Evolutionary conservation across 2,888 invertebrate genomes (phyloP).

Genomic region (Ypsolopha scabrella): DNA sequence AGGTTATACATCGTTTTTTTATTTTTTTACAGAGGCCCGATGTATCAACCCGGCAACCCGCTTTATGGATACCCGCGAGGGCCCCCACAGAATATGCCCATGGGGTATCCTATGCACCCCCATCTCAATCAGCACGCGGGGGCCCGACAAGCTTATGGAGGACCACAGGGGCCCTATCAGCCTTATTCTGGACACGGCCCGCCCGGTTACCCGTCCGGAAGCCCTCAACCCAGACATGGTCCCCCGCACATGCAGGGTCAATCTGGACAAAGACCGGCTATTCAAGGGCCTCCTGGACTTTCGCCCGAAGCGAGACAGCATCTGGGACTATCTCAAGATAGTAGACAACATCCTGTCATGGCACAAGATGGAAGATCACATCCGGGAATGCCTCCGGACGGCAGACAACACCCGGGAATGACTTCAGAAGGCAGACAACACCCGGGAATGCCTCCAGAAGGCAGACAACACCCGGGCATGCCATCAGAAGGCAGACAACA

Average conservation of each 20-base stretch:
- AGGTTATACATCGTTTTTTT: background rate
- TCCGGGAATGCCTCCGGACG: background rate
- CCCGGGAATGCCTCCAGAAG: background rate
- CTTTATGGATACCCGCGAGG: slow-evolving; percentile 34
- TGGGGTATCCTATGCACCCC: slow-evolving; percentile 25
- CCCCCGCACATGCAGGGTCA: no score
- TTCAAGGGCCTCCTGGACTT: background rate
- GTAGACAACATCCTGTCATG: no score
- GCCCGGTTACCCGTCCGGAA: background rate
- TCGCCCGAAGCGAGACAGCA: no score
- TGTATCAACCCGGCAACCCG: slow-evolving; percentile 37
- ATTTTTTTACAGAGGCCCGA: slow-evolving; percentile 34
- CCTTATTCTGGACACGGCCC: background rate
- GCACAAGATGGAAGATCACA: background rate
- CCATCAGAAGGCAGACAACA: background rate
- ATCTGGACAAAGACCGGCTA: no score
- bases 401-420: background rate
- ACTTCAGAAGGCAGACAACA: background rate
- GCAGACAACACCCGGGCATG: background rate
- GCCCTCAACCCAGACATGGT: no score
- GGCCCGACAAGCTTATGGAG: background rate
- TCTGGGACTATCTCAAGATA: no score
- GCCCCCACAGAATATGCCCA: slow-evolving; percentile 19
- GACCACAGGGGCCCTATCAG: no score
- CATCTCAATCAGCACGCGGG: background rate